Conservation (phyloP, 35 echinoderm and acorn worm species). For the Heliocidaris tuberculata region DNA sequence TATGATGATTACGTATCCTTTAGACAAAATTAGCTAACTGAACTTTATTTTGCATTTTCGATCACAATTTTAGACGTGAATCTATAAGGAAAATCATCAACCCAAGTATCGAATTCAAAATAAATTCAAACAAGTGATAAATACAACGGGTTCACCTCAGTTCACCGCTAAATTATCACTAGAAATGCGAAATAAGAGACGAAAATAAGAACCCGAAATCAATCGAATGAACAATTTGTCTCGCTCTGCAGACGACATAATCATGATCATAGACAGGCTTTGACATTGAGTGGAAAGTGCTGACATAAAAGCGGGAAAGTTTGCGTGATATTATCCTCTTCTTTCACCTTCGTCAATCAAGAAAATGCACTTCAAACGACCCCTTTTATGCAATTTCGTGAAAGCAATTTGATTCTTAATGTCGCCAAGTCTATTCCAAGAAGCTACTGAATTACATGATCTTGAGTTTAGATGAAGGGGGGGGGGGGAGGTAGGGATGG, state of each 20-base stretch:
- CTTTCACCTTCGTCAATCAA: background rate
- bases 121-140: too few species aligned
- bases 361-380: background rate
- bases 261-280: background rate
- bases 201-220: background rate
- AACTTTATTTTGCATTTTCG: too few species aligned
- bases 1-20: too few species aligned
- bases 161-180: background rate
- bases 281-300: background rate
- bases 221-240: constrained; percentile 8
- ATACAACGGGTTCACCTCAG: background rate
- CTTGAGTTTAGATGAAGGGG: background rate
- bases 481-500: background rate
- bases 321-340: background rate
- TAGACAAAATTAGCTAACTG: too few species aligned
- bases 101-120: too few species aligned
- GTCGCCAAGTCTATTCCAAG: background rate
- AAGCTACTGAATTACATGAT: background rate
- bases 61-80: too few species aligned
- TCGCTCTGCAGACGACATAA: background rate
- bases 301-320: background rate
- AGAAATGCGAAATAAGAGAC: background rate
- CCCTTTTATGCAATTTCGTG: background rate
- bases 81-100: too few species aligned
- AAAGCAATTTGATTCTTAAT: background rate